Evolutionary conservation across 2,797 vertebrate genomes (phyloP), one percentile per base, ranked within the genome.

Genomic region (Manis javanica): DNA sequence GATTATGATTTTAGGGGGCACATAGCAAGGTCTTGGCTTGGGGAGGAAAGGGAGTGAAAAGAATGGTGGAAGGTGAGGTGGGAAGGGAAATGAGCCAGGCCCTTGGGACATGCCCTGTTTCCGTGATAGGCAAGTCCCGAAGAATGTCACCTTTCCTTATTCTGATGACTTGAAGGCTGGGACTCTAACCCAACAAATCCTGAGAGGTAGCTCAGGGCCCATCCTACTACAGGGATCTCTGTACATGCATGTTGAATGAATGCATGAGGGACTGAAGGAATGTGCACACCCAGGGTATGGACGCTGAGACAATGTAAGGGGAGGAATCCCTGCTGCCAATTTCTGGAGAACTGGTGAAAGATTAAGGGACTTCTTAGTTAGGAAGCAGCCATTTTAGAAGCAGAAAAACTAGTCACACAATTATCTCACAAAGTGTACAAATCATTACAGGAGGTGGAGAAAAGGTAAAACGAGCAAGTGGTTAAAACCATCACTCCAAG

Each of bases 401-500:
- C 46, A 10, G 66, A 16, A 55, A 85, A 69, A 57, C 68, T 42
- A 26, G 21, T 26, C 31, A 29, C 0, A 7, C 12, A 13, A 23
- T n/a, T 3, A 8, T 88, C 29, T 68, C 34, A 53, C 37, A 34
- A 63, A 91, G 29, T 24, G 51, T 49, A 14, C 37, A 75, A 53
- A 61, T 74, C 49, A 59, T 75, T 83, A 51, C 14, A 24, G 26
- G 37, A 94, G 24, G 7, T 53, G 2, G n/a, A 71, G 51, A 61
- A 89, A 75, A 85, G 72, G 14, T 18, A 24, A n/a, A 55, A 74
- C 74, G 71, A 93, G 2, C 61, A 61, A 31, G 12, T 39, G 34
- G 31, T 53, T 77, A 78, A 95, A 94, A 31, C 66, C 34, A 46
- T 11, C 85, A 68, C 23, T 31, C 14, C n/a, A 78, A 88, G 34